Evolutionary conservation across 2,113 vertebrate species (phyloP).

Genomic region (Sylvia atricapilla): DNA sequence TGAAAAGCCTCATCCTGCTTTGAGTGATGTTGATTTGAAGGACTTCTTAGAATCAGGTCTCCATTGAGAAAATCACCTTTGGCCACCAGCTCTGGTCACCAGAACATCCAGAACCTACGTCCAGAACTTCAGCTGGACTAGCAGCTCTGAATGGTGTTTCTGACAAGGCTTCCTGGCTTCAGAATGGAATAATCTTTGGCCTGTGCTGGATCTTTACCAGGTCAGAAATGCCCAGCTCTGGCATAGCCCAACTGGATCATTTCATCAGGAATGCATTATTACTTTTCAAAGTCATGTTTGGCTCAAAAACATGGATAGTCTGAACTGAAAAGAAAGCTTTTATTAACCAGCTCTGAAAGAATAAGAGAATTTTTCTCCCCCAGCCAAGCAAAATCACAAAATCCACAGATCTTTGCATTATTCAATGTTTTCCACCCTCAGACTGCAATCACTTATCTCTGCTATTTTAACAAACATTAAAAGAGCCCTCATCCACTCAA

Average conservation of each 20-base stretch:
- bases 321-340: neutral
- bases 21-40: neutral
- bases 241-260: neutral
- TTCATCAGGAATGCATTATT: neutral
- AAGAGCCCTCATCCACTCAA: conserved; percentile 18
- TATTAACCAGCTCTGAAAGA: neutral
- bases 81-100: neutral
- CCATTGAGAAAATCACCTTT: neutral
- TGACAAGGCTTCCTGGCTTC: neutral
- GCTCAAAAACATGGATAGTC: neutral
- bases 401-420: conserved; percentile 45
- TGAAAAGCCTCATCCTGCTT: neutral
- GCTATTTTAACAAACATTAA: conserved; percentile 58
- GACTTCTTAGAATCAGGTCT: neutral
- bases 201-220: neutral
- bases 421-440: conserved; percentile 41
- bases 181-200: neutral
- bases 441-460: conserved; percentile 11
- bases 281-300: neutral
- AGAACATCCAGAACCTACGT: neutral
- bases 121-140: neutral
- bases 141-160: neutral
- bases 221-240: neutral
- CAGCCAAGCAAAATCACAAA: conserved; percentile 8
- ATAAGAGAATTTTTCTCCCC: neutral